Evolutionary conservation across 2,797 vertebrate species (phyloP).

Genomic region (Valencia hispanica): DNA sequence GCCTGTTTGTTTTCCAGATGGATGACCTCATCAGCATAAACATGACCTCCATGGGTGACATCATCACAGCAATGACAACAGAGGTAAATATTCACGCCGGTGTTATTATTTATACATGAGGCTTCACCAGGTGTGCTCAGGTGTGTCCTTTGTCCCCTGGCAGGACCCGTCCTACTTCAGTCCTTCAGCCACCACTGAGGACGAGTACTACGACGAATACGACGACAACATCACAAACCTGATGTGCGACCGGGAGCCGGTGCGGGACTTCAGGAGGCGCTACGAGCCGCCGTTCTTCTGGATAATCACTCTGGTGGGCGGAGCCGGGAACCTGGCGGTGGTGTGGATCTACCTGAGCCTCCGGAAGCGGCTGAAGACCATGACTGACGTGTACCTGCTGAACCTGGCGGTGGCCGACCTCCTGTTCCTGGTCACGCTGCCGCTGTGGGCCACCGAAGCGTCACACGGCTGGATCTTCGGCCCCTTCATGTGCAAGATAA

Average conservation of each 20-base stretch:
- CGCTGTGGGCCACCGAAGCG: constrained; percentile 87
- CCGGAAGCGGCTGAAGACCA: constrained; percentile 82
- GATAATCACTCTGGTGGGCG: constrained; percentile 81
- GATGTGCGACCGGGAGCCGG: constrained; percentile 71
- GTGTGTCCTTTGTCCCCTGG: not conserved
- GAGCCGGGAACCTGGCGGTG: constrained; percentile 83
- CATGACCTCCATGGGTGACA: constrained; percentile 43
- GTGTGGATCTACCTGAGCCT: constrained; percentile 85
- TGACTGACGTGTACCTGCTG: constrained; percentile 86
- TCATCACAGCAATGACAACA: constrained; percentile 10
- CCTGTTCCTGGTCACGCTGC: constrained; percentile 87
- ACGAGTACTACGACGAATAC: not conserved
- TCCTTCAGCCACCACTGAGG: not conserved
- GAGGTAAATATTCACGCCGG: constrained; percentile 31
- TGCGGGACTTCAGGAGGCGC: constrained; percentile 74
- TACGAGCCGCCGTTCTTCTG: constrained; percentile 85
- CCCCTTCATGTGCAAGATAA: constrained; percentile 80
- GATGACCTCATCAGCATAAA: constrained; percentile 2
- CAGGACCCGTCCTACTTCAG: constrained; percentile 12
- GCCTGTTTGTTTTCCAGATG: constrained; percentile 10
- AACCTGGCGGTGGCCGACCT: constrained; percentile 89
- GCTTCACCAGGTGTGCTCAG: not conserved
- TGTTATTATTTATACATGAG: not conserved
- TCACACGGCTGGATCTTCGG: constrained; percentile 82
- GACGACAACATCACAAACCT: fast-evolving